Evolutionary conservation across 2,888 invertebrate species (phyloP).

Genomic region (Tetragonisca angustula): DNA sequence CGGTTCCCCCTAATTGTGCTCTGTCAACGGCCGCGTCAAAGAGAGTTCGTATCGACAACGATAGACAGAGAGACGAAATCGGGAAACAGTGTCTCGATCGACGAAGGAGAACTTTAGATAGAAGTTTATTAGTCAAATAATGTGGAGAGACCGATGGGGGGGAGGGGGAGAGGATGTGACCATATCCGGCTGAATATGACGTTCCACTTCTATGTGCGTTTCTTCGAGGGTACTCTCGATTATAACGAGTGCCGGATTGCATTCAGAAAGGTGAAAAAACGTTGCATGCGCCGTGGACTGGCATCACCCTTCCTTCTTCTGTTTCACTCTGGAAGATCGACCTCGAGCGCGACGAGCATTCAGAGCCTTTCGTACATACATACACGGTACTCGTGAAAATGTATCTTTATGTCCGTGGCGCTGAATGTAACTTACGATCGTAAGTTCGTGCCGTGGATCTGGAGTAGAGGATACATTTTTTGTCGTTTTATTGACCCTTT

Average conservation of each 20-base stretch:
- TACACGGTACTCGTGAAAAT: neutral
- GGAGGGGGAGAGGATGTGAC: conserved; percentile 19
- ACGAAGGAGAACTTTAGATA: conserved; percentile 9
- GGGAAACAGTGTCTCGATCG: conserved; percentile 38
- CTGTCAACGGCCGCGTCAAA: conserved; percentile 35
- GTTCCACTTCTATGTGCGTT: conserved; percentile 26
- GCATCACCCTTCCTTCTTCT: conserved; percentile 14
- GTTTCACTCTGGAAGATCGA: conserved; percentile 22
- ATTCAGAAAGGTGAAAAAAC: conserved; percentile 47
- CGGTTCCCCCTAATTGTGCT: conserved; percentile 53
- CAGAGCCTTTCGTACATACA: neutral
- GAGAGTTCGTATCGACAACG: conserved; percentile 16
- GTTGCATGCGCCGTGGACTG: neutral
- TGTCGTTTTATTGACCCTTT: neutral
- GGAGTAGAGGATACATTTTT: neutral
- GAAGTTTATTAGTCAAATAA: conserved; percentile 56
- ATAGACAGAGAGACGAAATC: conserved; percentile 11
- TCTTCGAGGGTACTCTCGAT: conserved; percentile 46
- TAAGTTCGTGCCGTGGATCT: neutral
- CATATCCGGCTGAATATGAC: conserved; percentile 40
- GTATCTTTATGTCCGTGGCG: conserved; percentile 7
- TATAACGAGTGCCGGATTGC: conserved; percentile 47
- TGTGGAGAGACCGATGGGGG: conserved; percentile 10
- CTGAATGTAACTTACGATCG: conserved; percentile 2
- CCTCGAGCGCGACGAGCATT: conserved; percentile 15